These are phyloP conservation scores for Neodiprion pinetum DNA, from an alignment of 1,140 invertebrate species.

Conservation along the genomic window DNA sequence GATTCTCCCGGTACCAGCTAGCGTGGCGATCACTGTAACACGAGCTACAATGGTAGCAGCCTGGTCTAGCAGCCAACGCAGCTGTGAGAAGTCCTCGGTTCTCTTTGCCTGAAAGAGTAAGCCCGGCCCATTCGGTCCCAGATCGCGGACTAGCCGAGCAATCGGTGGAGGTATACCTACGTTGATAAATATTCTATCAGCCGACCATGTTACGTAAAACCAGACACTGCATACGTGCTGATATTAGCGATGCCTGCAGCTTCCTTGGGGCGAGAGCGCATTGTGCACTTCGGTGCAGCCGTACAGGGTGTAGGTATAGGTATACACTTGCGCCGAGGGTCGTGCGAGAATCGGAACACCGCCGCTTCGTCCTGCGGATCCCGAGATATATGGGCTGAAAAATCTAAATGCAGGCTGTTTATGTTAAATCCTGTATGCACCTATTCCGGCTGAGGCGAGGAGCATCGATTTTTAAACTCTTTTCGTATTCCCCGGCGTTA, in stretches of 20 bases:
- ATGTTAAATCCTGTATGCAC: not conserved
- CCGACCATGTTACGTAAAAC: constrained; percentile 12
- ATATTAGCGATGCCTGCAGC: constrained; percentile 6
- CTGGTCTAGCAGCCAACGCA: too few species aligned
- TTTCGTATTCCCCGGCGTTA: not conserved
- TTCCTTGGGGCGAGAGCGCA: not conserved
- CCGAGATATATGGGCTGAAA: constrained; percentile 7
- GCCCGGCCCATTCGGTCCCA: not conserved
- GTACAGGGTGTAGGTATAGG: not conserved
- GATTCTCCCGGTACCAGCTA: too few species aligned
- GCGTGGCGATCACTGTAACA: too few species aligned
- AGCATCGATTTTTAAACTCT: not conserved
- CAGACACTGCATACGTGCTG: constrained; percentile 10
- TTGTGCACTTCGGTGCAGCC: not conserved
- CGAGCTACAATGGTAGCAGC: too few species aligned
- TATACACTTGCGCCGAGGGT: not conserved
- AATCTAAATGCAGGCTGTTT: constrained; percentile 3
- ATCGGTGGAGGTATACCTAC: not conserved
- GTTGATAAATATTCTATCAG: constrained; percentile 15
- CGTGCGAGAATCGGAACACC: constrained; percentile 4
- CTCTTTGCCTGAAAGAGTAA: not conserved
- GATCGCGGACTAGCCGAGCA: not conserved
- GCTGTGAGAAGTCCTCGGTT: too few species aligned
- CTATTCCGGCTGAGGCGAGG: not conserved
- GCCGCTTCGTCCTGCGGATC: not conserved